Conservation (phyloP, 2,113 vertebrate species). For the Zosterops borbonicus region DNA sequence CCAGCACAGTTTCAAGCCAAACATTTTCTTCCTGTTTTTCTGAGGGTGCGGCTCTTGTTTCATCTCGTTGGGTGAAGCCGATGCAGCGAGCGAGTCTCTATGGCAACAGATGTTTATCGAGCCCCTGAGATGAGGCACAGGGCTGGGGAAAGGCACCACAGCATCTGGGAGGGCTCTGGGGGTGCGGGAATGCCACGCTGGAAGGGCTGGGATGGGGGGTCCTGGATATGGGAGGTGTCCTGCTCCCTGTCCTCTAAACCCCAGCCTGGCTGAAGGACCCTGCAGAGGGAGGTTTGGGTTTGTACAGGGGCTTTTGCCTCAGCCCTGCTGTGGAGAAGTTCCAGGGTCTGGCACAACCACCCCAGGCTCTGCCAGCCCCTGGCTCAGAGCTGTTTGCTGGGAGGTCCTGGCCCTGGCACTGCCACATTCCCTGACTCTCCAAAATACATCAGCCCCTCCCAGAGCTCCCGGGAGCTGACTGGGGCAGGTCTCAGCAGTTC, state of each 20-base stretch:
- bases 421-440: background rate
- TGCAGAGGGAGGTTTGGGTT: background rate
- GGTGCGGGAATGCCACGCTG: rapidly evolving
- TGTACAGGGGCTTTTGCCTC: rapidly evolving
- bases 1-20: conserved; percentile 51
- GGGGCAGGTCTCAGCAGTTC: rapidly evolving
- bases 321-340: rapidly evolving
- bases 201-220: background rate
- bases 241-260: background rate
- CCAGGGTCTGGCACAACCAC: rapidly evolving
- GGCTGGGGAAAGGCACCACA: background rate
- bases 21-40: conserved; percentile 68
- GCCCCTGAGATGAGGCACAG: conserved; percentile 51
- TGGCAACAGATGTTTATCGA: conserved; percentile 73
- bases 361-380: background rate
- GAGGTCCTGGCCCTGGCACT: background rate
- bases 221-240: rapidly evolving
- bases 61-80: conserved; percentile 57
- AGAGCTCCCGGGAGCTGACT: background rate
- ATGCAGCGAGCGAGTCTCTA: conserved; percentile 54
- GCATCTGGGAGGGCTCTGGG: background rate
- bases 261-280: background rate
- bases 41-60: conserved; percentile 56
- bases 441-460: background rate
- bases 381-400: background rate